A percentile compares a stretch with the other conserved stretches of the same genome.
Conservation (phyloP, 2,113 vertebrate genomes). For the Clinocottus analis region DNA sequence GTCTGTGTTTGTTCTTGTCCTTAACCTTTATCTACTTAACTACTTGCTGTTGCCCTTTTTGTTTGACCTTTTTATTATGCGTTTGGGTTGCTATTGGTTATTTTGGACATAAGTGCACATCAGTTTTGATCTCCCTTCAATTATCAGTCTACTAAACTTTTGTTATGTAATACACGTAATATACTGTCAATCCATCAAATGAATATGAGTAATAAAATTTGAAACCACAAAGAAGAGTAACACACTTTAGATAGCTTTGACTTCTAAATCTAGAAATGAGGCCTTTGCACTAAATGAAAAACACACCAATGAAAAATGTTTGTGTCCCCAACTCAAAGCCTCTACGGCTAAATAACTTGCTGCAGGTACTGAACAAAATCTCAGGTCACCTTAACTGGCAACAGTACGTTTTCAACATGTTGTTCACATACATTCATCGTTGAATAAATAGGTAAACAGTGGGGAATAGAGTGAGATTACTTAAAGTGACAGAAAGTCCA, state of each 20-base stretch:
- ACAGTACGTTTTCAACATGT: not conserved
- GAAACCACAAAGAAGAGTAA: not conserved
- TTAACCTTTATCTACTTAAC: not conserved
- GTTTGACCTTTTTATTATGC: not conserved
- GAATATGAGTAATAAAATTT: not conserved
- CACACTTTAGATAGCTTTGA: not conserved
- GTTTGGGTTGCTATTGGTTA: not conserved
- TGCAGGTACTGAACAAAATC: not conserved
- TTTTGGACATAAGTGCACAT: not conserved
- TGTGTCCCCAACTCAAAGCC: not conserved
- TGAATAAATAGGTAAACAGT: conserved; percentile 1
- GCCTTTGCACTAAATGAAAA: not conserved
- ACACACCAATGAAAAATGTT: not conserved
- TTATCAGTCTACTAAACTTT: not conserved
- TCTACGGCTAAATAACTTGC: not conserved
- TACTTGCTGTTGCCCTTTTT: not conserved
- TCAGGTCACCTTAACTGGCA: not conserved
- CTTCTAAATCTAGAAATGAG: not conserved
- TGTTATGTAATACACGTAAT: not conserved
- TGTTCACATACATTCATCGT: not conserved
- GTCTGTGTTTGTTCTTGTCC: not conserved
- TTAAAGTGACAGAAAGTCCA: not conserved
- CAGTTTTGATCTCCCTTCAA: not conserved
- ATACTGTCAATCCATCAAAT: not conserved
- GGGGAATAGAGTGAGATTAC: not conserved